Conservation (phyloP, 1,140 invertebrate species). For the Drosophila funebris region DNA sequence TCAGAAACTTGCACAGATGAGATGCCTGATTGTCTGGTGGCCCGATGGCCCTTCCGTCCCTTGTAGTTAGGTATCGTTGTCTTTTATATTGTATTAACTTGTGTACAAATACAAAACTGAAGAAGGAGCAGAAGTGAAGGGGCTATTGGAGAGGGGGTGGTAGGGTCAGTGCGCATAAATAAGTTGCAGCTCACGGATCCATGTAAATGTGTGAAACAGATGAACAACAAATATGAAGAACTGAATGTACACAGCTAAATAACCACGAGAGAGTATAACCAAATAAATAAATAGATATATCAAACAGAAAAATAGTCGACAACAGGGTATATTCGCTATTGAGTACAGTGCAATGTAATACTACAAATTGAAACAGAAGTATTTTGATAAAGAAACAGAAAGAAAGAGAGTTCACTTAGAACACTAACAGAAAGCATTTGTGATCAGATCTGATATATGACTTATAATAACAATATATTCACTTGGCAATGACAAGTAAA, state of each 20-base stretch:
- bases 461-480: no score
- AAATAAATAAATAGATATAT: constrained; percentile 12
- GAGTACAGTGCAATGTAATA: no score
- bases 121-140: no score
- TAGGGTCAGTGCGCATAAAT: constrained; percentile 26
- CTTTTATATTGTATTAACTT: constrained; percentile 3
- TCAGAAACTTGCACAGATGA: neutral
- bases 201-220: constrained; percentile 38
- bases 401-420: no score
- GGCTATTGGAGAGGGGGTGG: neutral
- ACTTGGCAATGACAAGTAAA: no score
- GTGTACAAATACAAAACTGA: constrained; percentile 12
- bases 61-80: neutral
- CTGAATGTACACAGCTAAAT: constrained; percentile 11
- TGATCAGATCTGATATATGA: no score
- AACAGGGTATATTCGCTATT: neutral
- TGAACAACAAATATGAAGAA: constrained; percentile 12
- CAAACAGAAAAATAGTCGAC: neutral
- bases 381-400: no score
- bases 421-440: no score
- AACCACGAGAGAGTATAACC: constrained; percentile 1
- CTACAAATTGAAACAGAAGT: no score
- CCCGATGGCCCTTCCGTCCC: neutral
- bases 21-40: constrained; percentile 10
- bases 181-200: constrained; percentile 19